Evolutionary conservation across 1,140 invertebrate species (phyloP).

Genomic region (Drosophila albomicans): DNA sequence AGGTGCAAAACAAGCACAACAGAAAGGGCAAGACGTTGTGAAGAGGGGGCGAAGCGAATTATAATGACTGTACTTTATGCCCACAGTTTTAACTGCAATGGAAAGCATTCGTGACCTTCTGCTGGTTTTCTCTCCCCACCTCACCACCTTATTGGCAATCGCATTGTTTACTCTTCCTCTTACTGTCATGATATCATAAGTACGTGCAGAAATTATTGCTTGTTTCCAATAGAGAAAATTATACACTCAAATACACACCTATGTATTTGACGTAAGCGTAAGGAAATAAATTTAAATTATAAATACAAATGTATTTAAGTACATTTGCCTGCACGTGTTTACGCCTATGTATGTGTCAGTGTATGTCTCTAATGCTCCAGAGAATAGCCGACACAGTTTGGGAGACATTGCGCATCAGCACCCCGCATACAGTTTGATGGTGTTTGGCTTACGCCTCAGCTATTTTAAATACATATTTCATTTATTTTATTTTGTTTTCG

Average conservation of each 20-base stretch:
- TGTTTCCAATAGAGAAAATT: constrained; percentile 26
- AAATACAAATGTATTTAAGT: neutral
- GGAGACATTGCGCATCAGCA: neutral
- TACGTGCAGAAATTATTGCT: constrained; percentile 34
- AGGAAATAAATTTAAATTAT: constrained; percentile 44
- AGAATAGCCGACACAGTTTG: constrained; percentile 5
- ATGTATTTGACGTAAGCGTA: constrained; percentile 58
- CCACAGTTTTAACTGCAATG: constrained; percentile 33
- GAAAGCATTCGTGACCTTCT: constrained; percentile 9
- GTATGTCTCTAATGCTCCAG: neutral
- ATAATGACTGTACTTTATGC: constrained; percentile 37
- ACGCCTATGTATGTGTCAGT: neutral
- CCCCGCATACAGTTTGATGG: constrained; percentile 17
- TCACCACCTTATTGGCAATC: neutral
- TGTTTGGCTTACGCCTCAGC: neutral
- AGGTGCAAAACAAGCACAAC: constrained; percentile 6
- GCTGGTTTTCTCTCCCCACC: constrained; percentile 1
- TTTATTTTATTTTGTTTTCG: neutral
- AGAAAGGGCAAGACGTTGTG: neutral
- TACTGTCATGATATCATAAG: constrained; percentile 30
- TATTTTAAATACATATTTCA: constrained; percentile 7
- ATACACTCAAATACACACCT: neutral
- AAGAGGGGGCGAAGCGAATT: neutral
- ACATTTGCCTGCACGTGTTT: neutral
- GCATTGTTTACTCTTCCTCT: constrained; percentile 25